Conservation (phyloP, 2,113 vertebrate genomes). For the Chlamydotis undulata region DNA sequence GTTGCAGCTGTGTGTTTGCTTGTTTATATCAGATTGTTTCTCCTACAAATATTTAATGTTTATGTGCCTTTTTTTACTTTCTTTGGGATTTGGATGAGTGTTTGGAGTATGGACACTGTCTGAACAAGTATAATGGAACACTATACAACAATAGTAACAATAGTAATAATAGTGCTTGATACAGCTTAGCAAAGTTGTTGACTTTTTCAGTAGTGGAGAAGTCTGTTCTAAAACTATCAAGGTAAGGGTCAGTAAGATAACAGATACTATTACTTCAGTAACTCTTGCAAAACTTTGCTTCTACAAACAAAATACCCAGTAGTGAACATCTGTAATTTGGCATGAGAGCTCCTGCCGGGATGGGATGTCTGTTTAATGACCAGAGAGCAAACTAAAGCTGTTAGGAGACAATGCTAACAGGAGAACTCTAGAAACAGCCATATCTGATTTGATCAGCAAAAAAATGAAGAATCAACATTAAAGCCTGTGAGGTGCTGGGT, state of each 20-base stretch:
- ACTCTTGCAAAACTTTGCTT: background rate
- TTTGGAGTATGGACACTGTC: constrained; percentile 42
- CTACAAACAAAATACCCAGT: background rate
- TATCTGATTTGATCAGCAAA: background rate
- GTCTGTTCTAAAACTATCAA: background rate
- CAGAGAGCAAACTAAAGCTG: background rate
- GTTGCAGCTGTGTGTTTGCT: constrained; percentile 43
- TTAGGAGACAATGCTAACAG: background rate
- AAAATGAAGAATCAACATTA: background rate
- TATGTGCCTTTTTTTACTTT: constrained; percentile 77
- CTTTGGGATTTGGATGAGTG: constrained; percentile 36
- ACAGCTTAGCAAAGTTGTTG: background rate
- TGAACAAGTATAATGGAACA: constrained; percentile 60
- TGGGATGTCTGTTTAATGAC: background rate
- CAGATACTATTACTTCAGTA: background rate
- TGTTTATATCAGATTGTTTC: constrained; percentile 47
- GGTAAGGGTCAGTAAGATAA: background rate
- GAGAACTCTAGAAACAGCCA: background rate
- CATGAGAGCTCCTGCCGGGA: background rate
- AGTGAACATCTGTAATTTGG: background rate
- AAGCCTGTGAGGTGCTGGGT: background rate
- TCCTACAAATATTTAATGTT: constrained; percentile 68
- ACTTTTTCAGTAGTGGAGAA: background rate
- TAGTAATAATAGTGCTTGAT: background rate
- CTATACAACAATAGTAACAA: background rate